Conservation (phyloP, 2,797 vertebrate genomes). For the Numenius phaeopus region DNA sequence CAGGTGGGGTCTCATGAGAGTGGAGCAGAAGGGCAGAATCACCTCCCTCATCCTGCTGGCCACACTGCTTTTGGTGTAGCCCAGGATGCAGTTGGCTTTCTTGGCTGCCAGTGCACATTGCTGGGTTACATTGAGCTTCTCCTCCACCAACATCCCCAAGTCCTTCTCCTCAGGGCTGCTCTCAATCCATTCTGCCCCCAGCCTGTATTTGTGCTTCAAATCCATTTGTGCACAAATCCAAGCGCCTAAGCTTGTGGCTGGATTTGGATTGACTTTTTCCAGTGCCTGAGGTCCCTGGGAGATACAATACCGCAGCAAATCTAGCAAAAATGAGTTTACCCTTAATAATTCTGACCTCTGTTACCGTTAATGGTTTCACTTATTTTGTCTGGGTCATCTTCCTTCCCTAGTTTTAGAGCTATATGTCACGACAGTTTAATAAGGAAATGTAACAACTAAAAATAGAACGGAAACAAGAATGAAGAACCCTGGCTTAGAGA, state of each 20-base stretch:
- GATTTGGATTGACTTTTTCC: background rate
- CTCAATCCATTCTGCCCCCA: background rate
- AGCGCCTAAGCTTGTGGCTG: background rate
- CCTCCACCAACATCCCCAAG: background rate
- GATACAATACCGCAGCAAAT: background rate
- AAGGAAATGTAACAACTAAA: background rate
- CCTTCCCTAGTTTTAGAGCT: background rate
- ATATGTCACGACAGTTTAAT: background rate
- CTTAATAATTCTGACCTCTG: background rate
- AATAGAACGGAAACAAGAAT: background rate
- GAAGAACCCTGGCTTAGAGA: background rate
- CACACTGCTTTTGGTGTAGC: background rate
- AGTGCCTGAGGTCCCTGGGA: background rate
- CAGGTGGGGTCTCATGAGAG: background rate
- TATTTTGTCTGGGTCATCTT: background rate
- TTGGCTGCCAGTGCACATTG: background rate
- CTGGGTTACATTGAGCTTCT: background rate
- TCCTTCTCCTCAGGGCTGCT: background rate
- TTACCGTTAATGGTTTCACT: background rate
- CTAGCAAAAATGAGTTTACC: background rate
- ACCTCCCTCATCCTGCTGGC: background rate
- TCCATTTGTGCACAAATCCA: background rate
- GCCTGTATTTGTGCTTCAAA: background rate
- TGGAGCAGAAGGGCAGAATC: background rate
- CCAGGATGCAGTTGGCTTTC: background rate